These are phyloP conservation scores for Andrena fulva DNA, from an alignment of 2,888 invertebrate genomes.

Conservation along the genomic window DNA sequence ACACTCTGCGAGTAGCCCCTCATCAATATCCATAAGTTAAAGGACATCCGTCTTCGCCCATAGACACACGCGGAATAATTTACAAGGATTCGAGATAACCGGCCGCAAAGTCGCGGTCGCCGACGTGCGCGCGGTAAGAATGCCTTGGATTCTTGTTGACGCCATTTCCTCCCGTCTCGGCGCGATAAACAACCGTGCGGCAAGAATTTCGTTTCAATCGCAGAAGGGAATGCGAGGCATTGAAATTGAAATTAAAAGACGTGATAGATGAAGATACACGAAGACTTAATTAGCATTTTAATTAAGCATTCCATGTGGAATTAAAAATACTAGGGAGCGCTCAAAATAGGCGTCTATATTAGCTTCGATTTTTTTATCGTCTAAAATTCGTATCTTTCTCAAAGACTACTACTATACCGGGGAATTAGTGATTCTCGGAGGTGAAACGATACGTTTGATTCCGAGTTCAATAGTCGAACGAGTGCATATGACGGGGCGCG, in stretches of 20 bases:
- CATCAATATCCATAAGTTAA: conserved; percentile 70
- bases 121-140: conserved; percentile 35
- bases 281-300: no score
- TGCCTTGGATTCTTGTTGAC: conserved; percentile 26
- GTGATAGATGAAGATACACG: no score
- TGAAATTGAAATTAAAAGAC: no score
- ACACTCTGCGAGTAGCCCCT: conserved; percentile 45
- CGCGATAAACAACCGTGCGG: not conserved
- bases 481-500: not conserved
- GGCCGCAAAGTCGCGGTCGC: conserved; percentile 33
- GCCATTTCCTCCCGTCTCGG: conserved; percentile 27
- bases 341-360: no score
- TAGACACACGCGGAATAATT: conserved; percentile 59
- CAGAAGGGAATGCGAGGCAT: not conserved
- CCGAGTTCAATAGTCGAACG: not conserved
- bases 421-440: no score
- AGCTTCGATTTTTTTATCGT: no score
- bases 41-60: conserved; percentile 59
- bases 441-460: no score
- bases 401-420: no score
- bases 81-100: conserved; percentile 48
- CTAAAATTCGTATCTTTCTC: no score
- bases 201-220: not conserved
- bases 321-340: no score
- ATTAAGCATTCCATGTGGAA: no score